Evolutionary conservation across 2,113 vertebrate species (phyloP), one percentile per base, ranked within the genome.

Genomic region (Percina caprodes): DNA sequence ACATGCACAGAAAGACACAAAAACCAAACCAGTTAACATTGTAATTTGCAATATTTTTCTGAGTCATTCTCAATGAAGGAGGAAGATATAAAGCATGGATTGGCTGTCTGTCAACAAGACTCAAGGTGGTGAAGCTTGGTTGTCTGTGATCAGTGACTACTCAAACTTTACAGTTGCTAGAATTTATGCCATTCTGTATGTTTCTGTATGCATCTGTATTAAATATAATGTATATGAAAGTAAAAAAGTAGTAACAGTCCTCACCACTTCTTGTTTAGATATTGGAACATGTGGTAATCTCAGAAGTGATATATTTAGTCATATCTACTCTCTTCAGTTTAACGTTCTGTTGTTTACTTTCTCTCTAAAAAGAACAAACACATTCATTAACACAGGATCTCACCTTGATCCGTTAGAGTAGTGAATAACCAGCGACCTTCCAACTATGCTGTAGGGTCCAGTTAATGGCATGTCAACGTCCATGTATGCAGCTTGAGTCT

Each of bases 341-440:
- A 1, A 59, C 5, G 0, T 5, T 24, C 16, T 11, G 0, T 80
- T 51, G 0, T 0, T 46, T 45, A 56, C 6, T 19, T 3, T 69
- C 8, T 66, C 8, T 49, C 12, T 35, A 35, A 14, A 23, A 48
- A 55, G 5, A 2, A 69, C 3, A 59, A 45, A 55, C 19, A 15
- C 16, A 81, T 46, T 18, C 45, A 62, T 15, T 6, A 2, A 46
- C 5, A 56, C 42, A 24, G 5, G 3, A 63, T 86, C 92, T 95
- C 63, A 96, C 96, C 96, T 94, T 74, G 93, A 90, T 59, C 91
- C 88, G 4, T 95, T 94, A 3, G 7, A 19, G 73, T 92, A 92
- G 83, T 96, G 95, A 66, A 96, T 75, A 69, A 96, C 95, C 75
- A 96, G 18, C 0, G 96, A 96, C 16, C 96, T 91, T 58, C 95